These are phyloP conservation scores for Crematogaster levior DNA, from an alignment of 2,888 invertebrate genomes.

Conservation along the genomic window DNA sequence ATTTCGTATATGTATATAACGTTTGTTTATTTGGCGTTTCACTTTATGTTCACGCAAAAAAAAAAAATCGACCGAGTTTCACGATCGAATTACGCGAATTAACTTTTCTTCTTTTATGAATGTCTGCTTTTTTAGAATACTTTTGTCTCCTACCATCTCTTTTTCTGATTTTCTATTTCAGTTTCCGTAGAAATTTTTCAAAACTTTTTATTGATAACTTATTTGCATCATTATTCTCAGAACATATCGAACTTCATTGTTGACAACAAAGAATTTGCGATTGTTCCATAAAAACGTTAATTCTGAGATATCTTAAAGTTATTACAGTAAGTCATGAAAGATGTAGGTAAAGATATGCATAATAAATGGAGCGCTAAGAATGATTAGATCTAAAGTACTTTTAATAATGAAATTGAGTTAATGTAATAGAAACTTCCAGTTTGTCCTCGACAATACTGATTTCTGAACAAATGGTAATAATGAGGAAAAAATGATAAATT, in stretches of 20 bases:
- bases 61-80: not conserved
- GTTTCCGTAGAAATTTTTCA: not conserved
- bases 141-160: not conserved
- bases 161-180: not conserved
- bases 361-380: constrained; percentile 7
- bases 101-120: not conserved
- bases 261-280: not conserved
- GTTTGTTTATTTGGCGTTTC: not conserved
- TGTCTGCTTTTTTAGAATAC: no score
- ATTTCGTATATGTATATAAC: no score
- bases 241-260: no score
- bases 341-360: constrained; percentile 7
- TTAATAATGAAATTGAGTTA: constrained; percentile 24
- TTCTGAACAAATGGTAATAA: not conserved
- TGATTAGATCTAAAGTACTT: constrained; percentile 16
- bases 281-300: not conserved
- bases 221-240: not conserved
- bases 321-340: constrained; percentile 16
- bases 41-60: not conserved
- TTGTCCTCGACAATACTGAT: not conserved
- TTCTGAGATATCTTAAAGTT: constrained; percentile 9
- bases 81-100: not conserved
- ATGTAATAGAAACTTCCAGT: not conserved
- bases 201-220: not conserved
- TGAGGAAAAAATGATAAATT: not conserved